Evolutionary conservation across 2,888 invertebrate species (phyloP).

Genomic region (Scaptomyza tumidula): DNA sequence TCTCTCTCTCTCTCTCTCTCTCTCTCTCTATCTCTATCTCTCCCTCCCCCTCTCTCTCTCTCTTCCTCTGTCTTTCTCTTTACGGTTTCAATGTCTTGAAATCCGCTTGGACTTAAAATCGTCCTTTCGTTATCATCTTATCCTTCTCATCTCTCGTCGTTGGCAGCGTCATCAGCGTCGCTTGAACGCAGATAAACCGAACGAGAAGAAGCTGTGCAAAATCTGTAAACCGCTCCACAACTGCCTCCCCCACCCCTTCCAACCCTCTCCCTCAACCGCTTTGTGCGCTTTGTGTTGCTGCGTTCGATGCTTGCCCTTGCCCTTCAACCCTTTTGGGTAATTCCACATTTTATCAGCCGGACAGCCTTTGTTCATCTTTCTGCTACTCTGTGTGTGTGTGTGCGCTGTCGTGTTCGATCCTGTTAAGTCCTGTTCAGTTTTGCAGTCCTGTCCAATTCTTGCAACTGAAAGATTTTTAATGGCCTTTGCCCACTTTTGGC

Average conservation of each 20-base stretch:
- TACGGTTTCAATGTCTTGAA: slow-evolving; percentile 50
- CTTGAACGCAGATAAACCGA: slow-evolving; percentile 48
- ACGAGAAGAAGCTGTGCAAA: slow-evolving; percentile 47
- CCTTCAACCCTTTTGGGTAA: background rate
- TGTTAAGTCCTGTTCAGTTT: background rate
- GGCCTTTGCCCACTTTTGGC: slow-evolving; percentile 56
- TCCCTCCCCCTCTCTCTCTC: background rate
- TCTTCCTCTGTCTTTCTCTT: background rate
- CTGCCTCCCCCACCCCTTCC: too few species aligned
- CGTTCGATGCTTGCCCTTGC: slow-evolving; percentile 1
- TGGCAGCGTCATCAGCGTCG: slow-evolving; percentile 20
- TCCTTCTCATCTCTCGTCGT: background rate
- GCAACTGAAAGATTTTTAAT: slow-evolving; percentile 62
- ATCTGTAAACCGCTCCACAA: slow-evolving; percentile 17
- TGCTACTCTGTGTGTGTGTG: slow-evolving; percentile 8
- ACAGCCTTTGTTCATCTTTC: slow-evolving; percentile 30
- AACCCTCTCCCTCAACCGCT: background rate
- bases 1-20: background rate
- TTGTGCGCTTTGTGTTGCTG: background rate
- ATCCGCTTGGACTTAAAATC: slow-evolving; percentile 59
- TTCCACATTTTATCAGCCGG: slow-evolving; percentile 20
- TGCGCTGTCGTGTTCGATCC: slow-evolving; percentile 1
- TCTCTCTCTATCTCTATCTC: background rate
- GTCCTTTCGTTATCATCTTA: slow-evolving; percentile 21
- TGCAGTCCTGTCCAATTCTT: slow-evolving; percentile 1